Base-by-base conservation (phyloP, 1,140 invertebrate species). In the Druon quercuslanigerum region DNA sequence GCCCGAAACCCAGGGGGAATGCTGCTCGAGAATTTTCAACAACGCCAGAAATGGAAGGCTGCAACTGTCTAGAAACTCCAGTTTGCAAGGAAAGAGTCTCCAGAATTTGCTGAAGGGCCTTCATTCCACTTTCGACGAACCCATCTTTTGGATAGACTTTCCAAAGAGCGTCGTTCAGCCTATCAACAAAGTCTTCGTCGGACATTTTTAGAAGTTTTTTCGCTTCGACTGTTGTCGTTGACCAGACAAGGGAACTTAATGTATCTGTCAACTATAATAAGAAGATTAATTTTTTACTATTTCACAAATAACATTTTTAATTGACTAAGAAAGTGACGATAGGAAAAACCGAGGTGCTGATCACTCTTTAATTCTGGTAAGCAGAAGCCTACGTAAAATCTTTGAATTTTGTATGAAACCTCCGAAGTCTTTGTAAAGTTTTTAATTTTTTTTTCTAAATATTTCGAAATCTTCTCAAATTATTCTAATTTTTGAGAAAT, bases 1-100 rank as follows among this genome's bases (percentile, higher is more conserved):
- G 98, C 0, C 96, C 95, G 86, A 99, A 96, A 25, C 95, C 96
- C 9, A 99, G 92, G 0, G 98, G 98, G 92, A 99, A 99, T 8
- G 94, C 94, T 40, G 97, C 98, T 19, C 98, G 92, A 3, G 95
- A 95, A 14, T 86, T 87, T 85, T 92, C 92, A 78, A 88, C 91
- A 3, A 98, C 93, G 17, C 90, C 90, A n/a, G 90, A 81, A 1
- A 98, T 92, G 16, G 94, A 94, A 0, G 98, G 98, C 1, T 96
- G 97, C 77, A 97, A 91, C 87, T 97, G 96, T 57, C 94, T 90
- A 12, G 92, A 83, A 33, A 88, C 83, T 81, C 90, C 86, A 79
- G 91, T 87, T 87, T 93, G 75, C 85, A 92, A 76, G 84, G 91
- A 83, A 78, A 94, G 77, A 52, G 86, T 71, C 78, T 89, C 82